Base-by-base conservation (phyloP, 2,888 invertebrate genomes). In the Drosophila helvetica region DNA sequence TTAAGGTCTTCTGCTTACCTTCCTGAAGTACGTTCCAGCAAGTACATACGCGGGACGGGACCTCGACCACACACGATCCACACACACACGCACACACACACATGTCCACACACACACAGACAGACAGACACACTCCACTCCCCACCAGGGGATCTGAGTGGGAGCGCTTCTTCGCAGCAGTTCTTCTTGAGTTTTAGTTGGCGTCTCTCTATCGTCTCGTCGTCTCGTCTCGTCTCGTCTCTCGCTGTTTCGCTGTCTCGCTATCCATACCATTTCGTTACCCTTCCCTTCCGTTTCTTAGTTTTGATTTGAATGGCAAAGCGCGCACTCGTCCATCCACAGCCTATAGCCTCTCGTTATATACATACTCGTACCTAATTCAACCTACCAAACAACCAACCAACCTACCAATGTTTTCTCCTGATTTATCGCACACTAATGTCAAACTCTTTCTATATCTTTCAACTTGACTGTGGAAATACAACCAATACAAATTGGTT, bases 371-470 rank as follows among this genome's bases (percentile, higher is more conserved):
- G 30, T 45, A 25, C 27, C 17, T 6, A 38, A 27, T 27, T 27
- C 27, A 27, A 27, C 27, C 27, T 27, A 25, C 25, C 25, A 12
- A 47, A 7, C 18, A 45, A 19, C 33, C 15, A n/a, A 38, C n/a
- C 38, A 38, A 38, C 38, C 38, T 38, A 38, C 38, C 38, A 38
- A 38, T 38, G 15, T 57, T 57, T 17, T 48, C 27, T 48, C 60
- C 30, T 68, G 57, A 57, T 75, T 75, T 71, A 58, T 58, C 68
- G 61, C 86, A 74, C 84, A 89, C 89, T 86, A 86, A 86, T 86
- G 89, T 77, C 76, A 88, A 86, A 88, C 89, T 89, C 86, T 89
- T 85, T 86, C 80, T 78, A 70, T 89, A 78, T 86, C 88, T 88
- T 88, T 86, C 79, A 78, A 83, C 79, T 75, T 77, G 75, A 77